Percentiles rank a stretch among this genome's conserved stretches.
These are phyloP conservation scores for Riparia riparia DNA, from an alignment of 2,113 vertebrate species.

Conservation along the genomic window DNA sequence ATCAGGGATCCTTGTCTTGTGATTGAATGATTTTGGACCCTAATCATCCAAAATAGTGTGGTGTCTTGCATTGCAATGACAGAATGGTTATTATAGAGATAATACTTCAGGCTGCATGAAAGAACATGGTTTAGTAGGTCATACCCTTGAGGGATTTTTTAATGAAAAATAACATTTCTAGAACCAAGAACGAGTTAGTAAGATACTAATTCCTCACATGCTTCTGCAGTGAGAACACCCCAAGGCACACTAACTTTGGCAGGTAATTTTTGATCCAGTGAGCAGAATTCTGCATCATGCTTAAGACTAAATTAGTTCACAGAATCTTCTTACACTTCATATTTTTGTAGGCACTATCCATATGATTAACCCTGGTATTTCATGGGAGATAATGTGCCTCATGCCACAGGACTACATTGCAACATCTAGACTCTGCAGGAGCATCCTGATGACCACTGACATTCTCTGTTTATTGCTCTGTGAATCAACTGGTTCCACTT, in stretches of 20 bases:
- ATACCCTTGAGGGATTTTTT: not conserved
- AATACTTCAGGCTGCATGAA: not conserved
- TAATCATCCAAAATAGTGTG: not conserved
- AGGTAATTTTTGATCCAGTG: not conserved
- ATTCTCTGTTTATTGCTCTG: not conserved
- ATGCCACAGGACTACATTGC: not conserved
- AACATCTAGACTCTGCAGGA: not conserved
- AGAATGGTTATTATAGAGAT: not conserved
- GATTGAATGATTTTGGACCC: not conserved
- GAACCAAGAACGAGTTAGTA: not conserved
- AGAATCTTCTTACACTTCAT: not conserved
- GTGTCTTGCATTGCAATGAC: not conserved
- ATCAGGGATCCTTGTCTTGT: not conserved
- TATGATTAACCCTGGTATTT: not conserved
- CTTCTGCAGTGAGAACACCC: not conserved
- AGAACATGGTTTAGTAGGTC: constrained; percentile 22
- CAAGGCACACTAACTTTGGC: not conserved
- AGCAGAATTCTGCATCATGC: not conserved
- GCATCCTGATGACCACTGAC: not conserved
- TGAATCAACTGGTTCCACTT: not conserved
- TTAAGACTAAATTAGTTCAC: not conserved
- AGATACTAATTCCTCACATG: not conserved
- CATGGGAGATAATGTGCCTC: not conserved
- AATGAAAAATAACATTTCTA: not conserved
- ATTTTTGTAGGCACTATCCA: not conserved